Conservation (phyloP, 2,888 invertebrate species). For the Polydrusus cervinus region DNA sequence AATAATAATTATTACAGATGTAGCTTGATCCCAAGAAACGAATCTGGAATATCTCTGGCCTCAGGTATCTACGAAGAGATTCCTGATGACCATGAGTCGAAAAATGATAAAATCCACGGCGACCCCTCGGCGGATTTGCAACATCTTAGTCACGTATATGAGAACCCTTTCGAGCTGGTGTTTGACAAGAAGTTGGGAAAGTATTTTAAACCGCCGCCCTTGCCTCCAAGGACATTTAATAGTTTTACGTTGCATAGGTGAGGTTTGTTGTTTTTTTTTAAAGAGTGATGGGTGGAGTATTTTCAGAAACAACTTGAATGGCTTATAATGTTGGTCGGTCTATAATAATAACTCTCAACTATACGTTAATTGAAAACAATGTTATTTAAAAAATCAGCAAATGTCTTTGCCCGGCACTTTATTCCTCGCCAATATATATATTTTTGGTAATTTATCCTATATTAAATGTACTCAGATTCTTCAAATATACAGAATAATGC, state of each 20-base stretch:
- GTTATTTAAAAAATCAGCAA: too few relatives aligned
- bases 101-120: constrained; percentile 45
- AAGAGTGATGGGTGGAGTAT: too few relatives aligned
- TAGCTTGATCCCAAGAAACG: constrained; percentile 69
- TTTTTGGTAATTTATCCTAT: too few relatives aligned
- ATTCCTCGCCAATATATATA: too few relatives aligned
- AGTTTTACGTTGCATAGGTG: constrained; percentile 46
- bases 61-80: constrained; percentile 82
- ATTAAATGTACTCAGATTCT: too few relatives aligned
- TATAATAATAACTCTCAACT: too few relatives aligned
- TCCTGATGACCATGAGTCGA: constrained; percentile 67
- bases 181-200: constrained; percentile 61
- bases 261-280: neutral
- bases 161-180: constrained; percentile 70
- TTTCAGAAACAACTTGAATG: too few relatives aligned
- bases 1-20: neutral
- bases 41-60: constrained; percentile 76
- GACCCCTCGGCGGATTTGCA: constrained; percentile 6
- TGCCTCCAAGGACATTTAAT: constrained; percentile 70
- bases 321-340: too few relatives aligned
- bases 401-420: too few relatives aligned
- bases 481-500: too few relatives aligned
- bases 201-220: constrained; percentile 68
- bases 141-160: constrained; percentile 66
- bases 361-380: too few relatives aligned